Base-by-base conservation (phyloP, 2,888 invertebrate species). In the Lasiommata megera region DNA sequence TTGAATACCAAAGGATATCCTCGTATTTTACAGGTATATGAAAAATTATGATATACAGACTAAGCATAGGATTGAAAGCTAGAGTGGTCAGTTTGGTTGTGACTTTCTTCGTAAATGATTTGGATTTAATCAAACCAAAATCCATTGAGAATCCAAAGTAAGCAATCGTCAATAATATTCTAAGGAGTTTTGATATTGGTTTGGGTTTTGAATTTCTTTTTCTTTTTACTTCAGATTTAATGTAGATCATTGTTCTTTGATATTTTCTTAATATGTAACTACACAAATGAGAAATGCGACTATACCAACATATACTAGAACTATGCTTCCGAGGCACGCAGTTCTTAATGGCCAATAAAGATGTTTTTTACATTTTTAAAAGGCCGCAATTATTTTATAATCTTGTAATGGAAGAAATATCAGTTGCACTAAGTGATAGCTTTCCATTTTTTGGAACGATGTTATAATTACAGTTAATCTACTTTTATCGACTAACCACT, bases 61-160 rank as follows among this genome's bases (percentile, higher is more conserved):
- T 8, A 0, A 28, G 12, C 8, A 28, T 9, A 12, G 28, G 12
- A 44, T 8, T 9, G 3, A 29, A 28, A 28, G 14, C n/a, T 28
- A 29, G 3, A 14, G 28, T 44, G 1, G 28, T 28, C 11, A 44
- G 11, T 50, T 50, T 44, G 8, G 16, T 7, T 3, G 50, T 7
- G 6, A 51, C 14, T 51, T 44, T 51, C 9, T 8, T 36, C 12
- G 1, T 3, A n/a, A n/a, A 34, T 0, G 50, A 37, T 36, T 51
- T 56, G 17, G 37, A 44, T 40, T 14, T 11, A 14, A 51, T 9
- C 2, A 56, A 56, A 23, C 56, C 56, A 31, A 44, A 56, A 44
- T 56, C 56, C 50, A 56, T 36, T 8, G 37, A 41, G 34, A 37
- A 51, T 50, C 50, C n/a, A 9, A 29, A 29, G 11, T 29, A 29